Base-by-base conservation (phyloP, 1,140 invertebrate genomes). In the Diploscapter pachys region DNA sequence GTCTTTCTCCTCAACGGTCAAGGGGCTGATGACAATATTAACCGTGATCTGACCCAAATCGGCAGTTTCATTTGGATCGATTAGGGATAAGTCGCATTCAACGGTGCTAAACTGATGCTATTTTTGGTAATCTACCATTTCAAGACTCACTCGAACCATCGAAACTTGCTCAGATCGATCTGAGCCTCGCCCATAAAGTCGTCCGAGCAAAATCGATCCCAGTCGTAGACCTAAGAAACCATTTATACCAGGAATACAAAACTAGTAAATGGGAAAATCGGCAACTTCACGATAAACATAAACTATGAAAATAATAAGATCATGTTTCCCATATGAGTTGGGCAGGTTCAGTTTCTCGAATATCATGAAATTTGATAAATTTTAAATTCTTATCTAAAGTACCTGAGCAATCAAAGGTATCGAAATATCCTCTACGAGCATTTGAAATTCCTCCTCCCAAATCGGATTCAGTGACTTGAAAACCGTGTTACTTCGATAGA, bases 161-260 rank as follows among this genome's bases (percentile, higher is more conserved):
- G 93, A 70, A 98, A 86, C 75, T 90, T 89, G 4, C 91, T 92
- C 52, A 97, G 88, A 86, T 96, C 93, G 74, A 99, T 86, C 64
- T 90, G 89, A 3, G 93, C 92, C 66, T 91, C 90, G 9, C 96
- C 96, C 93, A 99, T 97, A 84, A 96, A 96, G 88, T 99, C 96
- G 87, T 99, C 96, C 88, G 93, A 85, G 64, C 96, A 89, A 52
- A 94, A 95, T 91, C 95, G 95, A 85, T 99, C 96, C 86, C 96
- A 96, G 88, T 99, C 96, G 86, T 93, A 98, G 13, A 97, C 94
- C 90, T 95, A 31, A 31, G 31, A 31, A 31, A 31, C 31, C 31
- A 31, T 31, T 31, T 1, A 1, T 31, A 31, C 31, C 31, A 31
- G 31, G 31, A 31, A 31, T 31, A 31, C 31, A 31, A 31, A 31